Evolutionary conservation across 1,140 invertebrate species (phyloP).

Genomic region (Coptotermes formosanus): DNA sequence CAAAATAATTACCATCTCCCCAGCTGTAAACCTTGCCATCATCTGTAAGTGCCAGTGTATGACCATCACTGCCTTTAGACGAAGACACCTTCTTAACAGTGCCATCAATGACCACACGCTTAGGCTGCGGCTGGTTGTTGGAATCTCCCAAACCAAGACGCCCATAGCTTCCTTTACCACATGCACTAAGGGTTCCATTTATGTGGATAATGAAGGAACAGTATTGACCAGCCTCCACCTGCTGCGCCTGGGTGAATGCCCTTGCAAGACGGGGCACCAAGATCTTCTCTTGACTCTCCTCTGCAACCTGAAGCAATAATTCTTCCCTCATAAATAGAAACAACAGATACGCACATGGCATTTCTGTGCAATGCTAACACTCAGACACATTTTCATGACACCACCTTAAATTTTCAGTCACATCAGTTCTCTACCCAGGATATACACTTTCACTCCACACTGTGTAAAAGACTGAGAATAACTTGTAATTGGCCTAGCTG

Average conservation of each 20-base stretch:
- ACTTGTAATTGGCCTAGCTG: too few relatives aligned
- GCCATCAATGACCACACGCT: conserved; percentile 51
- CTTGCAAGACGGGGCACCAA: conserved; percentile 57
- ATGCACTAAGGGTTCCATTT: conserved; percentile 58
- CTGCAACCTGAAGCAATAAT: conserved; percentile 47
- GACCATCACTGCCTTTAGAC: conserved; percentile 61
- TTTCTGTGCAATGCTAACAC: too few relatives aligned
- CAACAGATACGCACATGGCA: too few relatives aligned
- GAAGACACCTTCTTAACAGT: conserved; percentile 53
- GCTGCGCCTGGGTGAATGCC: conserved; percentile 57
- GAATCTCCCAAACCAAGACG: conserved; percentile 58
- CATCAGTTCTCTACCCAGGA: too few relatives aligned
- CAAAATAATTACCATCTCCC: conserved; percentile 57
- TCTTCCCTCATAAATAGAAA: too few relatives aligned
- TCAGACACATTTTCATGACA: too few relatives aligned
- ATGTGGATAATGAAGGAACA: conserved; percentile 63
- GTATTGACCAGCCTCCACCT: conserved; percentile 67
- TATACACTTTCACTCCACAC: too few relatives aligned
- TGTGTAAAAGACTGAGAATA: too few relatives aligned
- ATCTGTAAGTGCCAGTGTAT: conserved; percentile 59
- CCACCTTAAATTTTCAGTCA: too few relatives aligned
- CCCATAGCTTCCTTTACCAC: conserved; percentile 61
- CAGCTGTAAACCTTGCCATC: conserved; percentile 61
- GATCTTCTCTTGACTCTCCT: conserved; percentile 61
- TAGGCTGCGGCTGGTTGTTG: conserved; percentile 55